phyloP scores from a whole-genome alignment of 1,140 invertebrate species.

The Metaphire vulgaris region DNA sequence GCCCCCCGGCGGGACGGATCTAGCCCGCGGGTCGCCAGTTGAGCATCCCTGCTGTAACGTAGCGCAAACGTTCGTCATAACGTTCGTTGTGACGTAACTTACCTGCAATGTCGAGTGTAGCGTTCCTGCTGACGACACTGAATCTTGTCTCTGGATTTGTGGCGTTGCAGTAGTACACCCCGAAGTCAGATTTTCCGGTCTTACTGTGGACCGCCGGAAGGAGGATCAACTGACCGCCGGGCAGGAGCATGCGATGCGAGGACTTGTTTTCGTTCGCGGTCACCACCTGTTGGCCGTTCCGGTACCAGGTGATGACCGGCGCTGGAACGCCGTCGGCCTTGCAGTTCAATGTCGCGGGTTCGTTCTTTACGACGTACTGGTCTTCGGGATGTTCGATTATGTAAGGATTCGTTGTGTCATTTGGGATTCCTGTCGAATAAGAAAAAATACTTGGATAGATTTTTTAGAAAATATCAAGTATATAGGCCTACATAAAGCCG shows the following conservation, averaged over 20 bases:
- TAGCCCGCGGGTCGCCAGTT: too few relatives aligned
- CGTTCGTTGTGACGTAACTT: too few relatives aligned
- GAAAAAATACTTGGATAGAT: background rate
- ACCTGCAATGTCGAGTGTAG: slow-evolving; percentile 81
- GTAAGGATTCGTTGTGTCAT: slow-evolving; percentile 56
- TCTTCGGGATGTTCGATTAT: slow-evolving; percentile 91
- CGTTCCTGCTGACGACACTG: slow-evolving; percentile 76
- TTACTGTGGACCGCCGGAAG: background rate
- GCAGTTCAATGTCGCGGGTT: slow-evolving; percentile 55
- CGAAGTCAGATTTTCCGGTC: slow-evolving; percentile 35
- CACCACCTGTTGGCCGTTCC: background rate
- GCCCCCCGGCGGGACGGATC: too few relatives aligned
- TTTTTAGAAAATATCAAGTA: too few relatives aligned
- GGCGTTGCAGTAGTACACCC: slow-evolving; percentile 78
- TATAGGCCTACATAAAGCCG: too few relatives aligned
- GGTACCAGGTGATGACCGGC: slow-evolving; percentile 72
- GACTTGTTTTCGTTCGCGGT: background rate
- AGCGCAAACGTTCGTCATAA: too few relatives aligned
- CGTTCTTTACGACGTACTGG: slow-evolving; percentile 78
- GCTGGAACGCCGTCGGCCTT: slow-evolving; percentile 71
- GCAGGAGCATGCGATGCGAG: background rate
- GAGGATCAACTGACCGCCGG: background rate
- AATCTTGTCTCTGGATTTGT: too few relatives aligned
- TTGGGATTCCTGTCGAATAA: too few relatives aligned
- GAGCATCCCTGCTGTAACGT: too few relatives aligned